phyloP scores from a whole-genome alignment of 1,140 invertebrate species.

The Brachionus rotundiformis region DNA sequence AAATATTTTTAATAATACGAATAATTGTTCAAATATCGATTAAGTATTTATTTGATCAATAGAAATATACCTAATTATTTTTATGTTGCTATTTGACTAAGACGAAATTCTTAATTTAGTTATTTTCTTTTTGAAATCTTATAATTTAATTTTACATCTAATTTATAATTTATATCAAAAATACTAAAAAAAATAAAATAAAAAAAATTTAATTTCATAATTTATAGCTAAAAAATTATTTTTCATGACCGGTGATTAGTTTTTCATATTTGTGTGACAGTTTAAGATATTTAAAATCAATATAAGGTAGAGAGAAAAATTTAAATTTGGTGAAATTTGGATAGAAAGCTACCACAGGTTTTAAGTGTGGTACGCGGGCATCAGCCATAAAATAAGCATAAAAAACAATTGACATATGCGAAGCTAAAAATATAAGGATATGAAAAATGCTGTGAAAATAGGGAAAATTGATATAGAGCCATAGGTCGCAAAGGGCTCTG shows the following conservation, averaged over 20 bases:
- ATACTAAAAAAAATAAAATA: background rate
- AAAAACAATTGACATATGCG: constrained; percentile 74
- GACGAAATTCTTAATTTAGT: too few relatives aligned
- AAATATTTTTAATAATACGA: too few relatives aligned
- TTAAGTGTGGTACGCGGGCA: constrained; percentile 58
- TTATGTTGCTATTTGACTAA: too few relatives aligned
- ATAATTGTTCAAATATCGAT: too few relatives aligned
- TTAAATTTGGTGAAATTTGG: background rate
- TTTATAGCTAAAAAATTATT: too few relatives aligned
- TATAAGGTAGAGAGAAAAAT: background rate
- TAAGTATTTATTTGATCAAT: too few relatives aligned
- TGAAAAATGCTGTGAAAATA: constrained; percentile 80
- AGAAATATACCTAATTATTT: too few relatives aligned
- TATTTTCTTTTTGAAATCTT: too few relatives aligned
- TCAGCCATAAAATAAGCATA: constrained; percentile 77
- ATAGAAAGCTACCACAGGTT: constrained; percentile 10
- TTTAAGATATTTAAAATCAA: constrained; percentile 31
- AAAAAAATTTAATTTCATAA: background rate
- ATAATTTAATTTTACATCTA: too few relatives aligned
- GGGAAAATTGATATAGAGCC: constrained; percentile 74
- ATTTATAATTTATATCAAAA: too few relatives aligned
- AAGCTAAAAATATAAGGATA: constrained; percentile 76
- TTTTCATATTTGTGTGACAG: background rate
- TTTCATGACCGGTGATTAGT: background rate
- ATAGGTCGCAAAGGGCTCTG: constrained; percentile 74